Evolutionary conservation across 2,113 vertebrate species (phyloP), one percentile per base, ranked within the genome.

Genomic region (Cnemophilus loriae): DNA sequence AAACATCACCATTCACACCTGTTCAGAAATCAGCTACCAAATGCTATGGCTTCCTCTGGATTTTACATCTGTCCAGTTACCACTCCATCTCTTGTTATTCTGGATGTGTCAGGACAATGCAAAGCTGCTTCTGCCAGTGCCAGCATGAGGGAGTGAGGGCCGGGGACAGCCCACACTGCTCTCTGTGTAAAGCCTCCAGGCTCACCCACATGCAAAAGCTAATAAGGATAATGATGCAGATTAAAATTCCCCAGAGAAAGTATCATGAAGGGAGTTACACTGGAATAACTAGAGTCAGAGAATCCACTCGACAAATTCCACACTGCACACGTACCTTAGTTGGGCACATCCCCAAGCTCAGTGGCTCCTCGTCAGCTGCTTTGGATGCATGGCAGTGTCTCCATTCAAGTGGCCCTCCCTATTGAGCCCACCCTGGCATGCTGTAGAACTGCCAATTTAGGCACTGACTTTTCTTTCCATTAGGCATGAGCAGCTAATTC

Each of bases 381-480:
- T 42, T 79, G 89, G 79, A 90, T 94, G 83, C 88, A 77, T 1
- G 2, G 44, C 60, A 9, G 75, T 7, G 0, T 65, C 84, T 95
- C 91, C 78, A 73, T 95, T 85, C 77, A 85, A 79, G 74, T 37
- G 61, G 74, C 94, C 76, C 96, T 91, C 81, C 74, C 8, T 3
- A 47, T 16, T 20, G 3, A 90, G 64, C 59, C 87, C 93, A 92
- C 69, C 73, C 78, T 39, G 83, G 77, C 94, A 81, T 13, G 8
- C 44, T 2, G 2, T 56, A 91, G 73, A 84, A 86, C 84, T 95
- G 83, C 95, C 91, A 93, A 28, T 81, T 92, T 86, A 84, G 80
- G 83, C 52, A 41, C 73, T 75, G 94, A 90, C 71, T 95, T 92
- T 84, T 81, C 79, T 96, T 95, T 94, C 90, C 93, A 70, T 94